These are phyloP conservation scores for Eudemis profundana DNA, from an alignment of 2,888 invertebrate species.

Conservation along the genomic window DNA sequence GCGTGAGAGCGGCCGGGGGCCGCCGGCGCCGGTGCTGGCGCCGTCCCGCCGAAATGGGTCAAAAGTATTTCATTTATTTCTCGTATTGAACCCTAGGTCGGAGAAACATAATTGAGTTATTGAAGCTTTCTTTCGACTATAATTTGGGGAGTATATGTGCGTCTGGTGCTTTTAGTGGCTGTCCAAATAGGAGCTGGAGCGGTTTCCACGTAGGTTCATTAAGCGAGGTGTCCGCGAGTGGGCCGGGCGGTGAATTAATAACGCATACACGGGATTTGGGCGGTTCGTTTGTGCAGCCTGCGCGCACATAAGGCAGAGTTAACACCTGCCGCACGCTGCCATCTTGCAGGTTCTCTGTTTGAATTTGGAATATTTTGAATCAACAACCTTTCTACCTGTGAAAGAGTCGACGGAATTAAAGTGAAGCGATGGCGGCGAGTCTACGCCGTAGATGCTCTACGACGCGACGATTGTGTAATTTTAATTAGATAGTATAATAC, in stretches of 20 bases:
- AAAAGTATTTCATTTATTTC: slow-evolving; percentile 82
- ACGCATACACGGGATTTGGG: slow-evolving; percentile 77
- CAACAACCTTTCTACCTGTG: slow-evolving; percentile 68
- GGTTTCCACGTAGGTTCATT: slow-evolving; percentile 59
- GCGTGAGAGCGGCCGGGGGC: slow-evolving; percentile 78
- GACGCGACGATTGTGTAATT: too few relatives aligned
- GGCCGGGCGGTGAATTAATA: slow-evolving; percentile 66
- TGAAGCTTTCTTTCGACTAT: slow-evolving; percentile 54
- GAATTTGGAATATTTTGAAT: slow-evolving; percentile 60
- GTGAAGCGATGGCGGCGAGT: slow-evolving; percentile 9
- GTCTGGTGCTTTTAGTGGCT: slow-evolving; percentile 71
- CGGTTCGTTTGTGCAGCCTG: slow-evolving; percentile 77
- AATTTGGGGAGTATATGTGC: slow-evolving; percentile 48
- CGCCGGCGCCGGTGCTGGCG: slow-evolving; percentile 80
- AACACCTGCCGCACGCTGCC: slow-evolving; percentile 78
- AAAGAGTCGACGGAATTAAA: slow-evolving; percentile 56
- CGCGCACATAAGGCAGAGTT: slow-evolving; percentile 63
- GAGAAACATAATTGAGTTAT: slow-evolving; percentile 76
- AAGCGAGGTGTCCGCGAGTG: slow-evolving; percentile 59
- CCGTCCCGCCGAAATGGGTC: slow-evolving; percentile 76
- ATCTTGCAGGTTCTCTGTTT: slow-evolving; percentile 65
- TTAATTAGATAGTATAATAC: too few relatives aligned
- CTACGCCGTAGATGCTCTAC: slow-evolving; percentile 34
- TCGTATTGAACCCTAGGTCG: slow-evolving; percentile 69
- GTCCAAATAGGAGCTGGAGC: slow-evolving; percentile 64